These are phyloP conservation scores for Castor canadensis DNA, from an alignment of 2,113 vertebrate species.

Conservation along the genomic window DNA sequence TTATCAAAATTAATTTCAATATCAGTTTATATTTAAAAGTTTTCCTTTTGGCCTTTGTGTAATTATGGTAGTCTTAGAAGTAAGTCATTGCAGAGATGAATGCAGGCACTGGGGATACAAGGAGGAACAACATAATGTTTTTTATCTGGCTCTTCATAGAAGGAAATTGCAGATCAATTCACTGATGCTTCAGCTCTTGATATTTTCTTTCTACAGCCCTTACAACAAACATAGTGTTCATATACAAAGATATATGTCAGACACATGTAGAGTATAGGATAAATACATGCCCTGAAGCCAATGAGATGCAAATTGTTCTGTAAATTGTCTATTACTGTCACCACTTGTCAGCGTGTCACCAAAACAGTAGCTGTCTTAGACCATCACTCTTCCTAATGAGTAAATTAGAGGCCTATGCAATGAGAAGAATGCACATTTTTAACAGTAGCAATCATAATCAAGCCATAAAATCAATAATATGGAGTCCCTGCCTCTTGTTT, in stretches of 20 bases:
- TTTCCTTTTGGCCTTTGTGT: neutral
- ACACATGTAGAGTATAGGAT: constrained; percentile 45
- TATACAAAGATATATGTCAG: constrained; percentile 59
- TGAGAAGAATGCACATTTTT: constrained; percentile 50
- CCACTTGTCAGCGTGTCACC: constrained; percentile 72
- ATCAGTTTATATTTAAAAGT: neutral
- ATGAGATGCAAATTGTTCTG: constrained; percentile 60
- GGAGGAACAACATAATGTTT: neutral
- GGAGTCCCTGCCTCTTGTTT: neutral
- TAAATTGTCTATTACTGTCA: constrained; percentile 71
- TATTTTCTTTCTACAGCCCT: constrained; percentile 48
- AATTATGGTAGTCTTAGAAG: neutral
- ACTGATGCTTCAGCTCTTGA: neutral
- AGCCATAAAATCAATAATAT: constrained; percentile 10
- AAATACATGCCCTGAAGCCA: constrained; percentile 62
- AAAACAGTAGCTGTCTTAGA: constrained; percentile 68
- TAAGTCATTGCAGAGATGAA: neutral
- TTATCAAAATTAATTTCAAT: constrained; percentile 18
- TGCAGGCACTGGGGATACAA: neutral
- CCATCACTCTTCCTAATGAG: constrained; percentile 65
- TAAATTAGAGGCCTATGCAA: constrained; percentile 53
- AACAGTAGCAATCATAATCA: constrained; percentile 19
- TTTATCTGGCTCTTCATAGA: neutral
- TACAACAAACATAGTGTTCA: constrained; percentile 34
- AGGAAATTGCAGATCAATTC: neutral